Evolutionary conservation across 2,113 vertebrate genomes (phyloP).

Genomic region (Neogale vison): DNA sequence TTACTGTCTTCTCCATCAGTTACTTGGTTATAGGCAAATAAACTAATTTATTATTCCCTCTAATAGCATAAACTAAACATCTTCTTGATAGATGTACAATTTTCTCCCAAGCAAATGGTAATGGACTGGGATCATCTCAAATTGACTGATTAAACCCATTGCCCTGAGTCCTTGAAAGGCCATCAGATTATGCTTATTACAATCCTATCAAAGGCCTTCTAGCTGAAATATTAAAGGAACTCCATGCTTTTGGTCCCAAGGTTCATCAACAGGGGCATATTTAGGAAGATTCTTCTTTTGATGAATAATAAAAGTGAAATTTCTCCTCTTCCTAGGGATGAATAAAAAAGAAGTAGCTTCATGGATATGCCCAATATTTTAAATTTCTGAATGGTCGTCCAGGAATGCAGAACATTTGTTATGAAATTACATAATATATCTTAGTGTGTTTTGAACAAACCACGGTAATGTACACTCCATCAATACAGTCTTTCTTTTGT

Average conservation of each 20-base stretch:
- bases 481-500: neutral
- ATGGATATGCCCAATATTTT: neutral
- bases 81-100: neutral
- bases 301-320: neutral
- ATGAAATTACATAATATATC: neutral
- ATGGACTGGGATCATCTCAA: neutral
- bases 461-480: neutral
- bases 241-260: neutral
- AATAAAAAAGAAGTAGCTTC: neutral
- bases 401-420: neutral
- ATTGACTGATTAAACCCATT: neutral
- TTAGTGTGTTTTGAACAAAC: neutral
- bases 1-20: neutral
- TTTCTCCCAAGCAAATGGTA: neutral
- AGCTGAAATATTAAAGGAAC: neutral
- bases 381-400: neutral
- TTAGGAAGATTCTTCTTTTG: neutral
- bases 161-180: neutral
- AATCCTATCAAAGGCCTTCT: neutral
- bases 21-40: slow-evolving; percentile 23
- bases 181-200: neutral
- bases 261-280: neutral
- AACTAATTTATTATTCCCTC: slow-evolving; percentile 13
- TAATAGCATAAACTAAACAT: slow-evolving; percentile 1
- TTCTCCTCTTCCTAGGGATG: neutral